phyloP scores from a whole-genome alignment of 2,113 vertebrate genomes.

The Cettia cetti region DNA sequence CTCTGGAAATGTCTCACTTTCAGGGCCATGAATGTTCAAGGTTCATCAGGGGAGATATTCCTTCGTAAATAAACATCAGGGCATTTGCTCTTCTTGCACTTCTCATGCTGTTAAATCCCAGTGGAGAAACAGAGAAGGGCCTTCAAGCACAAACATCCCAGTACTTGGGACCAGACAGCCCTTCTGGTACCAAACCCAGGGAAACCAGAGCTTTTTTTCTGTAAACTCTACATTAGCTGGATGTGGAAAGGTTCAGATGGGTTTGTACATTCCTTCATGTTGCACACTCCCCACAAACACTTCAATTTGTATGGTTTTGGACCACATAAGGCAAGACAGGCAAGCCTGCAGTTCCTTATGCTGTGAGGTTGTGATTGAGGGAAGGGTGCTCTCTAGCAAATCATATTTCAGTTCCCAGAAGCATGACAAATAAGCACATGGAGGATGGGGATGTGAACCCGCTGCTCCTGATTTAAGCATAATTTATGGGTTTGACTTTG shows the following conservation, averaged over 20 bases:
- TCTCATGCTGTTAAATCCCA: not conserved
- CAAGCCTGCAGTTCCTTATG: not conserved
- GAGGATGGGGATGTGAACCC: not conserved
- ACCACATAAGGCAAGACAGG: not conserved
- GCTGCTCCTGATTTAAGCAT: slow-evolving; percentile 15
- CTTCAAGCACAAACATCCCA: not conserved
- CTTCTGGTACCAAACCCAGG: not conserved
- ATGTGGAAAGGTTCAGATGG: not conserved
- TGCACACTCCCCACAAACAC: not conserved
- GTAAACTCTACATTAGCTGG: not conserved
- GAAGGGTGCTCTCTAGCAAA: not conserved
- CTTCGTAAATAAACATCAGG: not conserved
- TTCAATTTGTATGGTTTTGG: not conserved
- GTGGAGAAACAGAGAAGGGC: not conserved
- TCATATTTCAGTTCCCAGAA: slow-evolving; percentile 15
- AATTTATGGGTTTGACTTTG: slow-evolving; percentile 23
- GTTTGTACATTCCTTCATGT: not conserved
- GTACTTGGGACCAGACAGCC: not conserved
- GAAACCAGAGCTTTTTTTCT: not conserved
- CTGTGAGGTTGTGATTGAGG: not conserved
- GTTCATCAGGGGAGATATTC: not conserved
- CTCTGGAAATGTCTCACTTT: not conserved
- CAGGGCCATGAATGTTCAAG: not conserved
- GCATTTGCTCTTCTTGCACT: not conserved
- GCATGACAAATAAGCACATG: not conserved